Evolutionary conservation across 1,140 invertebrate genomes (phyloP), one percentile per base, ranked within the genome.

Genomic region (Anagrus nilaparvatae): DNA sequence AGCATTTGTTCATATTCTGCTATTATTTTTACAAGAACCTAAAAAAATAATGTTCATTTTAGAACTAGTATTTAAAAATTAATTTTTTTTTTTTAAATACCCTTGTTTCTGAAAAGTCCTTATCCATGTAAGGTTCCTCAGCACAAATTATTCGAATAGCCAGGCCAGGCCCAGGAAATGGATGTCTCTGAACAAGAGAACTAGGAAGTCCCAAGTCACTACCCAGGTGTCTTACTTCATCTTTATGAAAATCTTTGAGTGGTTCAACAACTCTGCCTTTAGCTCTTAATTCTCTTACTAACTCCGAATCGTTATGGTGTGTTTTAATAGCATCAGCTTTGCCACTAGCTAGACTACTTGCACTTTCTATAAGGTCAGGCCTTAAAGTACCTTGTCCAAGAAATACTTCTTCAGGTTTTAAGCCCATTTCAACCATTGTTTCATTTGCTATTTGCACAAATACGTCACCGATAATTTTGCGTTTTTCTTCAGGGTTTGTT

Each of bases 191-290:
- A 23, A 99, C 87, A 44, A 99, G 64, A 44, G 85, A 78, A 10
- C 75, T 57, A 6, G 92, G 87, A 30, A 99, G 72, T 1, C 91
- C 93, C 39, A 99, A 72, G 64, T 96, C 88, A 56, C 78, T 71
- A 32, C 95, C 97, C 38, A 90, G 61, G 21, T 73, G 71, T 42
- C 86, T 71, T 36, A 98, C 96, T 75, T 99, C 97, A 66, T 99
- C 96, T 72, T 99, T 99, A 61, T 99, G 96, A 62, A 99, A 99
- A 70, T 99, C 96, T 70, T 85, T 88, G 10, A 99, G 72, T n/a
- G 96, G 96, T 70, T 99, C 96, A 16, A 99, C 83, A 12, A 99
- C 92, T 43, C 87, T 73, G 10, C 88, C 93, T 54, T 86, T 69
- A 48, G 78, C 75, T 44, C 96, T 72, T 34, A 99, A 71, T 58